Percentiles rank a stretch among this genome's conserved stretches.
Evolutionary conservation across 1,140 invertebrate species (phyloP).

Genomic region (Pseudomyrmex flavicornis): DNA sequence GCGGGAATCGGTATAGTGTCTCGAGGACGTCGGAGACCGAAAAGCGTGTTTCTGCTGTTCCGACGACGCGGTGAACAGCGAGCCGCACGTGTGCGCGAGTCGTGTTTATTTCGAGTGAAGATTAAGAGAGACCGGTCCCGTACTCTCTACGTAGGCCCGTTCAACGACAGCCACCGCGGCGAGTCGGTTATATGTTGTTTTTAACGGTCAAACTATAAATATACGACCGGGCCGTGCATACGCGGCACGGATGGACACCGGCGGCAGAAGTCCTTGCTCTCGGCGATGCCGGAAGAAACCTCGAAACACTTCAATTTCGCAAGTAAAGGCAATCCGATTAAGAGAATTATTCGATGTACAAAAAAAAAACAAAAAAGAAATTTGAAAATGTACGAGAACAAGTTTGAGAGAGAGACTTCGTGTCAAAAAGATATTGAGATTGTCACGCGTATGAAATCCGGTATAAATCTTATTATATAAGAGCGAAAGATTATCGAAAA

Average conservation of each 20-base stretch:
- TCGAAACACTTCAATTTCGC: background rate
- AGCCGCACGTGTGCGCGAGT: background rate
- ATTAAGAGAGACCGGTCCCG: constrained; percentile 71
- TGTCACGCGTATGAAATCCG: background rate
- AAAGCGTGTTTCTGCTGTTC: constrained; percentile 18
- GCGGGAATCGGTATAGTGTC: background rate
- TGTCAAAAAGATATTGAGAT: too few relatives aligned
- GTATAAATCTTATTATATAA: background rate
- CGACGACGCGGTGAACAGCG: constrained; percentile 2
- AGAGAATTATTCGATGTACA: background rate
- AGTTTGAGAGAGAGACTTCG: background rate
- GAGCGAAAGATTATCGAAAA: too few relatives aligned
- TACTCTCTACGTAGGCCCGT: constrained; percentile 51
- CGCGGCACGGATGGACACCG: constrained; percentile 25
- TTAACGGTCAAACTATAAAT: constrained; percentile 74
- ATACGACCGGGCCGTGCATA: constrained; percentile 37
- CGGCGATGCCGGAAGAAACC: background rate
- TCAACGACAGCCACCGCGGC: constrained; percentile 42
- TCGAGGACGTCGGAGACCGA: constrained; percentile 17
- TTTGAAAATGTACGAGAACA: background rate
- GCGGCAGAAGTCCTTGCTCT: constrained; percentile 24
- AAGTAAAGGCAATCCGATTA: background rate
- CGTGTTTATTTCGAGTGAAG: constrained; percentile 71
- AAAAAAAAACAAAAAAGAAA: background rate
- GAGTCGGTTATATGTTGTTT: constrained; percentile 60